These are phyloP conservation scores for Plebejus anna DNA, from an alignment of 2,888 invertebrate genomes.

Conservation along the genomic window DNA sequence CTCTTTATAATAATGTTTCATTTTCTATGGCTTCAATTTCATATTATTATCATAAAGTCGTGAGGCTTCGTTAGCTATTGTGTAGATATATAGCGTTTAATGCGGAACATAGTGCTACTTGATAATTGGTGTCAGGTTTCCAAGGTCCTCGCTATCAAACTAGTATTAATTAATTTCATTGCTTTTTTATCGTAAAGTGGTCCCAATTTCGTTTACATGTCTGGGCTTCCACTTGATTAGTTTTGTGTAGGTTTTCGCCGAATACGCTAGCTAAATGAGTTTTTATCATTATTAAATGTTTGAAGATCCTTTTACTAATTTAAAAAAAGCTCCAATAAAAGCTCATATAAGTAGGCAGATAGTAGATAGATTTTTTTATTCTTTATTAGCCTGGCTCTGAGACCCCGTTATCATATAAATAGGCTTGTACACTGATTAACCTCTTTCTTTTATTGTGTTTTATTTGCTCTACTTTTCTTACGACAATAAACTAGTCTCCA, in stretches of 20 bases:
- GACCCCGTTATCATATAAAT: neutral
- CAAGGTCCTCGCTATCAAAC: slow-evolving; percentile 25
- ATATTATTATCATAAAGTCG: slow-evolving; percentile 15
- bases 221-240: neutral
- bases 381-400: neutral
- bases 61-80: slow-evolving; percentile 11
- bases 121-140: slow-evolving; percentile 2
- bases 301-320: neutral
- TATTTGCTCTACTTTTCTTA: neutral
- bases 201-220: neutral
- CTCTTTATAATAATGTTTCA: neutral
- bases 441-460: neutral
- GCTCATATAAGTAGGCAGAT: no score
- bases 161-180: slow-evolving; percentile 19
- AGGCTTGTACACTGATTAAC: neutral
- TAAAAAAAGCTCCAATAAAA: neutral
- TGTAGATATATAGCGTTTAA: neutral
- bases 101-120: slow-evolving; percentile 19
- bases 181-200: slow-evolving; percentile 4
- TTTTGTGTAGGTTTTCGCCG: neutral
- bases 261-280: neutral
- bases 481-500: neutral
- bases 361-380: neutral
- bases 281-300: neutral
- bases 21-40: slow-evolving; percentile 11